Base-by-base conservation (phyloP, 2,888 invertebrate species). In the Athalia cordata region DNA sequence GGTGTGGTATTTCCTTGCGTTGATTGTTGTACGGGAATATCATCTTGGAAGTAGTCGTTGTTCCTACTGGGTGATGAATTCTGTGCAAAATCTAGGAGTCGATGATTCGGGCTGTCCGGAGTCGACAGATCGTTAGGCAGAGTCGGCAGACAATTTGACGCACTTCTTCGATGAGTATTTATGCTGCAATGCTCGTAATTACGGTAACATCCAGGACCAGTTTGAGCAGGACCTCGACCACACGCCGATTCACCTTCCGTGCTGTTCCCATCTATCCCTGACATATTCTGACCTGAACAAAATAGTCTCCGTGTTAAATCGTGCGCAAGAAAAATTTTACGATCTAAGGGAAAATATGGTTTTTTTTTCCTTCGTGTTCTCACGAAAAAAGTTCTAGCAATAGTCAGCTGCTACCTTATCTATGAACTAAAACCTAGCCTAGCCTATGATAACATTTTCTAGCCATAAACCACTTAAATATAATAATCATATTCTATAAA, bases 201-300 rank as follows among this genome's bases (percentile, higher is more conserved):
- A 89, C 94, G 94, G 92, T 95, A 95, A 92, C 95, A 95, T 87
- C 95, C 95, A 81, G 94, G 93, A 82, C 93, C 95, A 83, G 95
- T 95, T 87, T 95, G 95, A 83, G 94, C 93, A 81, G 93, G 93
- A 89, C 95, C 95, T 78, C 92, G 92, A 81, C 91, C 91, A 80
- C 91, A 91, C 76, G 91, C 90, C 79, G 92, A 92, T 84, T 93
- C 94, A 85, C 93, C 94, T 87, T 95, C 95, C 87, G 95, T 93
- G 91, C 96, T 96, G 92, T 95, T 96, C 87, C 95, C 96, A 91
- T 96, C 96, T 89, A 93, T 95, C 92, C 96, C 96, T 90, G 96
- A 96, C 93, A 96, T 93, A 93, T 96, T 96, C 94, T 97, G 96
- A 93, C 96, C 97, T 96, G 94, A 9, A 82, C 82, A 80, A 81